Base-by-base conservation (phyloP, 1,140 invertebrate species). In the Heliconius congener region DNA sequence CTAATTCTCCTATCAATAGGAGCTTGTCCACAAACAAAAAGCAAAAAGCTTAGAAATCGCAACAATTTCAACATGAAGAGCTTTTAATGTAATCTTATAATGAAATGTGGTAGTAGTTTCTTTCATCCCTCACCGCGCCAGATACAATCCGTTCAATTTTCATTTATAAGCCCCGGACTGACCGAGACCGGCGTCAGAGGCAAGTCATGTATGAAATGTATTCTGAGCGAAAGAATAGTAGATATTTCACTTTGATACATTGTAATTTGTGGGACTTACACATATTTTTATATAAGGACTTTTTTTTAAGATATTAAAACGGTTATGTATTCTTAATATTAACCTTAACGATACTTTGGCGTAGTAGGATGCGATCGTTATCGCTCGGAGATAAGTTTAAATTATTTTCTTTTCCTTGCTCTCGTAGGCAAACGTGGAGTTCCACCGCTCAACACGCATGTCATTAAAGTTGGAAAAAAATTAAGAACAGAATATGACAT, bases 91-190 rank as follows among this genome's bases (percentile, higher is more conserved):
- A 66, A 66, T 66, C 23, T 66, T 66, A 66, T 66, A 66, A 66
- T 66, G 60, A 66, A 66, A 66, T 30, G 60, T 9, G 60, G 60
- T 57, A 23, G 55, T 66, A 66, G 60, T 66, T 66, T 66, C 60
- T 66, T 66, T 66, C 60, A 30, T 30, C 60, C 60, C 60, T 66
- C 60, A 66, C 60, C 9, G 27, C 60, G 60, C 60, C 3, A 66
- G 60, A 66, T 66, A 66, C 60, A 66, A 66, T 66, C 60, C 60
- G 13, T 66, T 66, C 60, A 66, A 66, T 66, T 66, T 66, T 30
- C 60, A 66, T 66, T 66, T 66, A 16, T 66, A 66, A 66, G 60
- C 60, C 60, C 27, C 23, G 5, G 27, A 66, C 60, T 30, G 60
- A 30, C 60, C 60, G 57, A 11, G 55, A 13, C 27, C 60, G 60